Percentiles rank a stretch among this genome's conserved stretches.
Conservation (phyloP, 2,888 invertebrate species). For the Lordiphosa andalusiaca region DNA sequence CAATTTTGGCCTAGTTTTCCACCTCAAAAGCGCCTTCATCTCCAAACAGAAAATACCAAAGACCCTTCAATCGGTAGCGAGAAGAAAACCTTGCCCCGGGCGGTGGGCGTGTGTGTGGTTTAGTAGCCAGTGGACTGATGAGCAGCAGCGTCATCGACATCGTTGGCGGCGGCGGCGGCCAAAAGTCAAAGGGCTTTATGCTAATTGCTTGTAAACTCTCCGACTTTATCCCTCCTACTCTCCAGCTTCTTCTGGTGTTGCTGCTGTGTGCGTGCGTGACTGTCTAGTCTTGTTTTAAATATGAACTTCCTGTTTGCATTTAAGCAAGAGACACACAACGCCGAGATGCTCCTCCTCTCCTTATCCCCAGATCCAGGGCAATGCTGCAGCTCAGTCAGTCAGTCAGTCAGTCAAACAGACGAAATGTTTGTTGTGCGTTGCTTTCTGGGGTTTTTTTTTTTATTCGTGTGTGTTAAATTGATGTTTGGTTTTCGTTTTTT, state of each 20-base stretch:
- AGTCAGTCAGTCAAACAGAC: slow-evolving; percentile 29
- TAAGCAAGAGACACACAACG: slow-evolving; percentile 22
- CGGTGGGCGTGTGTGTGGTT: too few species aligned
- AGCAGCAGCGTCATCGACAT: neutral
- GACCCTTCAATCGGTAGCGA: too few species aligned
- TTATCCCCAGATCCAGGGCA: neutral
- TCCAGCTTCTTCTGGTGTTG: neutral
- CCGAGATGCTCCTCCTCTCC: neutral
- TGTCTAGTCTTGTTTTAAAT: slow-evolving; percentile 54
- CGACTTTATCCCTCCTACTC: slow-evolving; percentile 1
- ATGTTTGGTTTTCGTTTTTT: neutral
- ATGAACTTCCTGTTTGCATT: slow-evolving; percentile 63
- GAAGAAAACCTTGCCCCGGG: too few species aligned
- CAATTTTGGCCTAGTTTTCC: too few species aligned
- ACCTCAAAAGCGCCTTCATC: too few species aligned
- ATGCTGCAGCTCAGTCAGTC: slow-evolving; percentile 3
- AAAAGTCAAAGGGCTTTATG: slow-evolving; percentile 55
- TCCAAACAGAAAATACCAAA: too few species aligned
- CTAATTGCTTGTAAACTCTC: slow-evolving; percentile 49
- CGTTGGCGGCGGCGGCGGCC: slow-evolving; percentile 26
- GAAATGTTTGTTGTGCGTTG: slow-evolving; percentile 35
- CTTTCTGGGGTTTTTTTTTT: slow-evolving; percentile 10
- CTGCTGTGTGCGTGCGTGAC: slow-evolving; percentile 17
- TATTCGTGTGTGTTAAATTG: neutral
- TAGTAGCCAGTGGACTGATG: too few species aligned